Evolutionary conservation across 1,140 invertebrate genomes (phyloP).

Genomic region (Pseudomyrmex flavicornis): DNA sequence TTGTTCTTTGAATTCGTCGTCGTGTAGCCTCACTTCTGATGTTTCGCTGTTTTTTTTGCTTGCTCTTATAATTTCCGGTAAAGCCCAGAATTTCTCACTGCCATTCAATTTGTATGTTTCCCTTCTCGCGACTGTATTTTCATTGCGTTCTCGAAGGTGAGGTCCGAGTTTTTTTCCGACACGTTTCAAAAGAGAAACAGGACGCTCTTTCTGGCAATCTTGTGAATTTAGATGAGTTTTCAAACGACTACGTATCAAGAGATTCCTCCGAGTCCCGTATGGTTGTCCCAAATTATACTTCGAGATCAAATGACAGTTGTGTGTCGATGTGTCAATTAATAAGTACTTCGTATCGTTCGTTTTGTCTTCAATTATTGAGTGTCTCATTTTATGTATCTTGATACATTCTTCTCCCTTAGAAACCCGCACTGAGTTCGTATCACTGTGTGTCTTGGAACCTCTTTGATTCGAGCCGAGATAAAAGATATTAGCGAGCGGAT

Average conservation of each 20-base stretch:
- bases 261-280: conserved; percentile 58
- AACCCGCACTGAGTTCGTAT: not conserved
- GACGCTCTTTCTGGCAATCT: not conserved
- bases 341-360: conserved; percentile 53
- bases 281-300: conserved; percentile 46
- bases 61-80: conserved; percentile 21
- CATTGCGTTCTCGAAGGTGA: not conserved
- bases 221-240: conserved; percentile 54
- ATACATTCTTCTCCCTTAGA: not conserved
- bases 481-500: not conserved
- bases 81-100: conserved; percentile 64
- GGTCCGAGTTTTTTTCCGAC: not conserved
- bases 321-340: conserved; percentile 44
- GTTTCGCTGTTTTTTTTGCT: not conserved
- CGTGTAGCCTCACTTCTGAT: not conserved
- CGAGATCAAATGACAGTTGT: not conserved
- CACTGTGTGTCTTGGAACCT: not conserved
- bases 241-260: conserved; percentile 71
- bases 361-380: conserved; percentile 66
- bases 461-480: not conserved
- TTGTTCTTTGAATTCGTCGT: not conserved
- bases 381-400: conserved; percentile 54
- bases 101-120: not conserved
- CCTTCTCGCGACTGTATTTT: not conserved
- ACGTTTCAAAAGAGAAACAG: conserved; percentile 48